Conservation (phyloP, 2,888 invertebrate genomes). For the Melanchra persicariae region DNA sequence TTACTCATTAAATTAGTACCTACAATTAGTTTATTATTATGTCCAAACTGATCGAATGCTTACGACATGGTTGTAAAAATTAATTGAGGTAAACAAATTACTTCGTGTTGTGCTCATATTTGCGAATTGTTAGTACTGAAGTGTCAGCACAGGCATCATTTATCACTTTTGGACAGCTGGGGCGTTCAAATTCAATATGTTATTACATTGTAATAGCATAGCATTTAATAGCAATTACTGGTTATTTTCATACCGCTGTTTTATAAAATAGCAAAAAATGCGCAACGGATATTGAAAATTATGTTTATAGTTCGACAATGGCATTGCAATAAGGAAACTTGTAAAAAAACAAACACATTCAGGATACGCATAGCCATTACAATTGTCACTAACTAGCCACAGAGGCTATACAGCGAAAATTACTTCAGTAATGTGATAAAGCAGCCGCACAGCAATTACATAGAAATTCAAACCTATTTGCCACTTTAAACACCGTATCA, state of each 20-base stretch:
- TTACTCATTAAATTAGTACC: conserved; percentile 24
- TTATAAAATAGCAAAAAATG: conserved; percentile 16
- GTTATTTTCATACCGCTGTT: conserved; percentile 9
- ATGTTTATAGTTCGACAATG: conserved; percentile 26
- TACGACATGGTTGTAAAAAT: conserved; percentile 17
- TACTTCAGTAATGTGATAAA: conserved; percentile 24
- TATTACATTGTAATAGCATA: background rate
- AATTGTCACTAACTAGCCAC: conserved; percentile 13
- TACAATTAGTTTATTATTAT: conserved; percentile 16
- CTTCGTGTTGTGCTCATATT: background rate
- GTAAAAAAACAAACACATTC: conserved; percentile 9
- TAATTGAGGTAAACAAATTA: conserved; percentile 23
- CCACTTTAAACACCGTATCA: conserved; percentile 34
- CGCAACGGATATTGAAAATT: conserved; percentile 16
- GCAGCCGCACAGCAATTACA: conserved; percentile 38
- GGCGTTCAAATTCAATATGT: conserved; percentile 8
- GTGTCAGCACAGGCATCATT: background rate
- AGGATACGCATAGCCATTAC: conserved; percentile 26
- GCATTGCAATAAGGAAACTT: conserved; percentile 8
- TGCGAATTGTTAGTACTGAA: conserved; percentile 11
- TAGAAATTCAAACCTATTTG: conserved; percentile 45
- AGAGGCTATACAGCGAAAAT: conserved; percentile 5
- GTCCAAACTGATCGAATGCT: conserved; percentile 36
- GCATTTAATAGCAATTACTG: conserved; percentile 17
- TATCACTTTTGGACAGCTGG: background rate